Evolutionary conservation across 2,888 invertebrate genomes (phyloP), one percentile per base, ranked within the genome.

Genomic region (Tachina fera): DNA sequence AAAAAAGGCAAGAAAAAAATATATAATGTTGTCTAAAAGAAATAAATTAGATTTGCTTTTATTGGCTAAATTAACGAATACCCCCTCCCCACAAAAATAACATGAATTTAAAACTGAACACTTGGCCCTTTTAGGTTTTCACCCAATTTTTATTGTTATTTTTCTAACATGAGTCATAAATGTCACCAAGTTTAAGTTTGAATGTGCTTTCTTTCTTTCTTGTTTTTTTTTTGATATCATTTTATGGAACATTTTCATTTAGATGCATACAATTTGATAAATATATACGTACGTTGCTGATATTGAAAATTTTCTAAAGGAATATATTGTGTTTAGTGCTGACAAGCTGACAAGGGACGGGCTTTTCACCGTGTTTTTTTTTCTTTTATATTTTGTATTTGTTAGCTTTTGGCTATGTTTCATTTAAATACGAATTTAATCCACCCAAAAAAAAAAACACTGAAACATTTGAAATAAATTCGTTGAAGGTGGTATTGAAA

Each of bases 231-330:
- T 31, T 31, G 31, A 22, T 16, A 56, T 43, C 31, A 58, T 60
- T 67, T 67, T 65, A 49, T 8, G 5, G 6, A 39, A 31, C 19
- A 13, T 78, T 70, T 41, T 51, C 45, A 68, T 81, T 81, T 80
- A 83, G 86, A 83, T 86, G 79, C 83, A 83, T 74, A 86, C 86
- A 75, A 86, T 71, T 71, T 83, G 86, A 86, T 86, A 86, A 86
- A 80, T 67, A 68, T 16, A 3, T 22, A 22, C 3, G 51, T 53
- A 31, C 31, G 31, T 31, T 31, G 31, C 39, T 45, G 49, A 71
- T 83, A 77, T 78, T 72, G 53, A 78, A 78, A 67, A 77, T 1
- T 67, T 22, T 51, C 9, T 22, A n/a, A 19, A 45, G 53, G 39
- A 56, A 39, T 43, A 78, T 45, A 22, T 56, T 45, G 49, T 68